Conservation (phyloP, 2,797 vertebrate species). For the Orestias chungarensis region DNA sequence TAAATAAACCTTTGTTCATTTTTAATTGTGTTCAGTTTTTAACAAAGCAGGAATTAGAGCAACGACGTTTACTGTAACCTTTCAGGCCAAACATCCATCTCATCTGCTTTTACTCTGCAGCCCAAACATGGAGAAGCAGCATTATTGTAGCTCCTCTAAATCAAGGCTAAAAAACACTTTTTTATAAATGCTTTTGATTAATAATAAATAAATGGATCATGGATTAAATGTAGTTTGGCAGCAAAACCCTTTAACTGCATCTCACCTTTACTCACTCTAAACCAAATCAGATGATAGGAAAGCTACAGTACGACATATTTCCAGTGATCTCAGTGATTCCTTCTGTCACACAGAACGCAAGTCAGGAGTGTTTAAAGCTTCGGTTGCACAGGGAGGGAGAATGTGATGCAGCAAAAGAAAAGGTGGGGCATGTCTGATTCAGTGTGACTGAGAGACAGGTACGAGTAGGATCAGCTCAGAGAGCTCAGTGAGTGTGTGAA, state of each 20-base stretch:
- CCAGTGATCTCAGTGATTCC: not conserved
- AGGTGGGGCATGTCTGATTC: conserved; percentile 19
- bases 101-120: too few species aligned
- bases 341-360: not conserved
- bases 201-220: too few species aligned
- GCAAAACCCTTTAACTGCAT: not conserved
- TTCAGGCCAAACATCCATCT: too few species aligned
- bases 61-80: too few species aligned
- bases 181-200: too few species aligned
- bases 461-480: not conserved
- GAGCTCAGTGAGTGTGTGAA: conserved; percentile 8
- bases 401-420: not conserved
- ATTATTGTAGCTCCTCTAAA: too few species aligned
- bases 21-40: too few species aligned
- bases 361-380: not conserved
- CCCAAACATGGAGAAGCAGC: too few species aligned
- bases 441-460: conserved; percentile 17
- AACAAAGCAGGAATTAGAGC: too few species aligned
- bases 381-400: not conserved
- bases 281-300: too few species aligned
- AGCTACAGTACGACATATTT: not conserved
- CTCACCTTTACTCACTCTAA: not conserved
- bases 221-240: not conserved
- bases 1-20: too few species aligned
- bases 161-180: too few species aligned